Conservation (phyloP, 2,113 vertebrate genomes). For the Psilopogon haemacephalus region DNA sequence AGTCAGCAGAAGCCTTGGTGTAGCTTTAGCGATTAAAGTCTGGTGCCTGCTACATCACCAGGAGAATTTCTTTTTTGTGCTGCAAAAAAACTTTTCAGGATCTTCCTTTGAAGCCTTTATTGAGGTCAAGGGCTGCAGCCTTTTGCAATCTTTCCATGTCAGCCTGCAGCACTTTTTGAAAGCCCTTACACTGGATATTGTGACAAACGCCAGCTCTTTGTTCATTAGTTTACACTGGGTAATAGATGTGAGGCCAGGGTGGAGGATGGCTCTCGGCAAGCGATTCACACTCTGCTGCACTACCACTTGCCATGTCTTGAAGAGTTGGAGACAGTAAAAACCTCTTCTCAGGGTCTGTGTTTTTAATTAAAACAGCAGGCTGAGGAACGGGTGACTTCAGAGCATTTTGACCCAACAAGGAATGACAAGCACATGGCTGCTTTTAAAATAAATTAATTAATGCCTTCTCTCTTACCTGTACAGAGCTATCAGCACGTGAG, state of each 20-base stretch:
- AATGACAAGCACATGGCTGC: constrained; percentile 2
- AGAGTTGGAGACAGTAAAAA: not conserved
- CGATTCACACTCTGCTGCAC: constrained; percentile 15
- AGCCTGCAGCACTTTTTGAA: not conserved
- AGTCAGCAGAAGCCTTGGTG: not conserved
- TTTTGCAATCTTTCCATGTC: not conserved
- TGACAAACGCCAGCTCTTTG: not conserved
- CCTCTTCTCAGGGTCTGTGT: not conserved
- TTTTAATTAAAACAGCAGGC: constrained; percentile 49
- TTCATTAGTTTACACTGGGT: constrained; percentile 32
- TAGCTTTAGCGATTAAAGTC: not conserved
- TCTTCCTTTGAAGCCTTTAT: constrained; percentile 21
- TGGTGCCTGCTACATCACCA: not conserved
- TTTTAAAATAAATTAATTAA: constrained; percentile 41
- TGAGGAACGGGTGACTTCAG: constrained; percentile 9
- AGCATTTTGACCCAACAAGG: not conserved
- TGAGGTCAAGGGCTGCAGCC: constrained; percentile 31
- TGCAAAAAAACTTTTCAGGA: constrained; percentile 6
- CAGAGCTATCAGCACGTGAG: not conserved
- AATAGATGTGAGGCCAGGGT: not conserved
- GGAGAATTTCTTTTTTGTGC: not conserved
- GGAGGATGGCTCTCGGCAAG: not conserved
- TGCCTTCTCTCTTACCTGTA: not conserved
- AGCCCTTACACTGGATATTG: not conserved
- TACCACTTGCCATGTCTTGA: not conserved